Evolutionary conservation across 2,888 invertebrate species (phyloP).

Genomic region (Tridacna crocea): DNA sequence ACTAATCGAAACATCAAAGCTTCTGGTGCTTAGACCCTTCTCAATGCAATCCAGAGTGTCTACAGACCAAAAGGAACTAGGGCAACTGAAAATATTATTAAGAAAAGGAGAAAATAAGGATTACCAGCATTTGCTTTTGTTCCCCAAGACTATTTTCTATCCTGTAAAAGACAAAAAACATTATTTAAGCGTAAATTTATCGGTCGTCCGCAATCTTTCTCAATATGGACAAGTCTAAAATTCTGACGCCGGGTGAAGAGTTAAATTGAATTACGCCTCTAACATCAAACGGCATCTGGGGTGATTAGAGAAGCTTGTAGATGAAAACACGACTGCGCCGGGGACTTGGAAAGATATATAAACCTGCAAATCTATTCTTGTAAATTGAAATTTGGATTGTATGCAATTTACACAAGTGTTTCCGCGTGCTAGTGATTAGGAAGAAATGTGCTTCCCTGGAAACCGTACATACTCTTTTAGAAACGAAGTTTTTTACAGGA

Average conservation of each 20-base stretch:
- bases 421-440: slow-evolving; percentile 37
- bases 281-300: slow-evolving; percentile 56
- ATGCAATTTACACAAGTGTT: slow-evolving; percentile 43
- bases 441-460: neutral
- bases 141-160: no score
- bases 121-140: no score
- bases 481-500: neutral
- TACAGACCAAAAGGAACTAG: no score
- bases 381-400: slow-evolving; percentile 51
- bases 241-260: no score
- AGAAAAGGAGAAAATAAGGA: no score
- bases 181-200: no score
- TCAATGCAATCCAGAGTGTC: no score
- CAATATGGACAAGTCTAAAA: no score
- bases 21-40: slow-evolving; percentile 41
- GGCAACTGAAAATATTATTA: no score
- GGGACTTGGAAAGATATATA: slow-evolving; percentile 49
- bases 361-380: slow-evolving; percentile 35
- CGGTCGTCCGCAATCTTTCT: no score
- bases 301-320: slow-evolving; percentile 30
- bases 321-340: slow-evolving; percentile 35
- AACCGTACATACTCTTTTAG: neutral
- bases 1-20: slow-evolving; percentile 59
- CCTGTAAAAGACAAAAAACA: no score
- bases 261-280: slow-evolving; percentile 53